Base-by-base conservation (phyloP, 2,797 vertebrate species). In the Sebastes steindachneri region DNA sequence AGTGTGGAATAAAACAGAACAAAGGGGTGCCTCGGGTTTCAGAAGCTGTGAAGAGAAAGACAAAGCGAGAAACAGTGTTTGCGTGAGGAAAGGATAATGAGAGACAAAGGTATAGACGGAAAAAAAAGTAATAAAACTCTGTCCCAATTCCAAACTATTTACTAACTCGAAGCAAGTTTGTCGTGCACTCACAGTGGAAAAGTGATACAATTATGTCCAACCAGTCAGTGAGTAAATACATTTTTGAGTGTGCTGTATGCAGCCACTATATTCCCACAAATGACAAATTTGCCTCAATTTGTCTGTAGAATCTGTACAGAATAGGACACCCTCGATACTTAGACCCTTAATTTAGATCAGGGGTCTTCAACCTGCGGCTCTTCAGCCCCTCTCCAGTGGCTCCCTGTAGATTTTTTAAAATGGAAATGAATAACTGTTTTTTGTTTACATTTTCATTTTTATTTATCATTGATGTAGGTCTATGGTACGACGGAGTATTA, bases 11-110 rank as follows among this genome's bases (percentile, higher is more conserved):
- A 12, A 77, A 82, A 73, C 62, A 62, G 57, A 73, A 77, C 73
- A 75, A 75, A 64, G 65, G 25, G 9, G 9, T 29, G 76, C 78
- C 76, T 77, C 62, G 28, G 77, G 76, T 82, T 79, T 79, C 21
- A 72, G 15, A 69, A 53, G 65, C 71, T 73, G 63, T 25, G 35
- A 60, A 29, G 28, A 67, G 25, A 48, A 67, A 69, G 23, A 55
- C 51, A 66, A 67, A 64, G 64, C 3, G n/a, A 67, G 26, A 37
- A 69, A 71, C 23, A 58, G 26, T n/a, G 63, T 75, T 68, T 68
- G 71, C 33, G 21, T 58, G 14, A 53, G 25, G 29, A 53, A 54
- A 54, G 6, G 26, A 68, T 21, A 67, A 69, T 57, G 11, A 73
- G 67, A 79, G 60, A 53, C 15, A 45, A 58, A 66, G 62, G 60